These are phyloP conservation scores for Lepetodrilus schrolli DNA, from an alignment of 2,888 invertebrate species.

Conservation along the genomic window DNA sequence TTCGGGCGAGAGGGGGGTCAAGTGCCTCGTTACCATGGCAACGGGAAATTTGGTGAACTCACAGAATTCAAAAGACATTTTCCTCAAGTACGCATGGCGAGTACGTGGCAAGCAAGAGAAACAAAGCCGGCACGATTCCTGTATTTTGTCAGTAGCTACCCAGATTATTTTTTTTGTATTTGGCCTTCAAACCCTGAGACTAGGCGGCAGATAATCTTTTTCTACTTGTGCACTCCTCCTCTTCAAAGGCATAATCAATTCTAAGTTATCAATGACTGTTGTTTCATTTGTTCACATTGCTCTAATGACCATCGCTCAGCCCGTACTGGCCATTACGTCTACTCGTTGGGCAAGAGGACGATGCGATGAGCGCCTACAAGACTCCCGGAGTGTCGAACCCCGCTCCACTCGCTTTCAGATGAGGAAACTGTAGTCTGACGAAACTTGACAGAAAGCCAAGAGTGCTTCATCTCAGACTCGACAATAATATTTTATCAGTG, in stretches of 20 bases:
- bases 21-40: conserved; percentile 29
- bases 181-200: background rate
- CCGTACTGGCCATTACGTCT: background rate
- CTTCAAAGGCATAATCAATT: background rate
- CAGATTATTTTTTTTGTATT: too few species aligned
- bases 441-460: background rate
- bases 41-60: conserved; percentile 32
- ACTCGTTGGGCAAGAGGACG: too few species aligned
- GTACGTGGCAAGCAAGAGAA: background rate
- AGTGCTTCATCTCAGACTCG: background rate
- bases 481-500: background rate
- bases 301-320: conserved; percentile 15
- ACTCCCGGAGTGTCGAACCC: too few species aligned
- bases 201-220: background rate
- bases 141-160: background rate
- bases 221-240: background rate
- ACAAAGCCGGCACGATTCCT: conserved; percentile 6
- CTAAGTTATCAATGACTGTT: conserved; percentile 24
- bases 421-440: too few species aligned
- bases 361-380: too few species aligned
- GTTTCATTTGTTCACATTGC: conserved; percentile 3
- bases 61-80: conserved; percentile 32
- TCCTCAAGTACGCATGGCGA: background rate
- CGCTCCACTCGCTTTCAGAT: too few species aligned
- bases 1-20: conserved; percentile 24